Conservation (phyloP, 2,113 vertebrate species). For the Esox niger region DNA sequence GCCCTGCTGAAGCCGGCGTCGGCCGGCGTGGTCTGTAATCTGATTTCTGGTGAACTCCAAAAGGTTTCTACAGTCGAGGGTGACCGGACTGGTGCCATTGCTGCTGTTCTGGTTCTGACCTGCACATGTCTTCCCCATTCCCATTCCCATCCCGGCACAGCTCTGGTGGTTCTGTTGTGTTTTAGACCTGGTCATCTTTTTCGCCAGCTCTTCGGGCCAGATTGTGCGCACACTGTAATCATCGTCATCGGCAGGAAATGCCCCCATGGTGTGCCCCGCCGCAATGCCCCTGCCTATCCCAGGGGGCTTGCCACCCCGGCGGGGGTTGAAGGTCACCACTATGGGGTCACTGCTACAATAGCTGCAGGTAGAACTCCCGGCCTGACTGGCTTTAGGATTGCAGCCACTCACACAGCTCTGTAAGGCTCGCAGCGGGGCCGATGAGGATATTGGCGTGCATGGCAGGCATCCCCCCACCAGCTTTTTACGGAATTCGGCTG, state of each 20-base stretch:
- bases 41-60: slow-evolving; percentile 67
- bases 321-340: slow-evolving; percentile 80
- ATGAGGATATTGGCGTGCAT: slow-evolving; percentile 72
- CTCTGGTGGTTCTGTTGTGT: slow-evolving; percentile 60
- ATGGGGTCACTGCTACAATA: slow-evolving; percentile 86
- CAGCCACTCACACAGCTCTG: slow-evolving; percentile 77
- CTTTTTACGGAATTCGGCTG: slow-evolving; percentile 70
- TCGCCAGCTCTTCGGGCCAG: slow-evolving; percentile 81
- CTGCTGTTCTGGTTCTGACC: slow-evolving; percentile 54
- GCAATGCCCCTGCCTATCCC: slow-evolving; percentile 50
- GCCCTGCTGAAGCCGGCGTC: slow-evolving; percentile 73
- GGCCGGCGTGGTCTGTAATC: slow-evolving; percentile 65
- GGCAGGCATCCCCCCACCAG: slow-evolving; percentile 77
- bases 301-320: slow-evolving; percentile 62
- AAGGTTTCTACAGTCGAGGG: slow-evolving; percentile 79
- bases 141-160: slow-evolving; percentile 47
- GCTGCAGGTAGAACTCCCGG: slow-evolving; percentile 80
- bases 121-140: slow-evolving; percentile 41
- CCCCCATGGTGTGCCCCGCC: slow-evolving; percentile 45
- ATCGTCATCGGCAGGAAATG: slow-evolving; percentile 68
- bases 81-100: slow-evolving; percentile 58
- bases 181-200: slow-evolving; percentile 76
- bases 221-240: slow-evolving; percentile 79
- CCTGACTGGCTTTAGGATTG: slow-evolving; percentile 75
- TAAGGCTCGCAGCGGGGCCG: slow-evolving; percentile 69